phyloP scores from a whole-genome alignment of 2,797 vertebrate species.

The Gymnopithys bicolor region DNA sequence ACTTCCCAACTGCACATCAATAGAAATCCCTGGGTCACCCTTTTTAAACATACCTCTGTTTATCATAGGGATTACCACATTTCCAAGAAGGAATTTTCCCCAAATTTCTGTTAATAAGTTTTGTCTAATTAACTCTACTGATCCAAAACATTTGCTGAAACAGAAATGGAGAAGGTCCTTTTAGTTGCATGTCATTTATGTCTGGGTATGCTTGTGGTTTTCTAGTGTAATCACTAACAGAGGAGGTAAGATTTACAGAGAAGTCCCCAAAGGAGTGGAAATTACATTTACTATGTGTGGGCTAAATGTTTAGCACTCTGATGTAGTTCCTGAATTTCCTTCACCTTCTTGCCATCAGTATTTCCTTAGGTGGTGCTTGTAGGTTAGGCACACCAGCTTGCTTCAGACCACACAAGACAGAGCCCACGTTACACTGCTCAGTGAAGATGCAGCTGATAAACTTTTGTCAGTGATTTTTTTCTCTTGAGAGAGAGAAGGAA shows the following conservation, averaged over 20 bases:
- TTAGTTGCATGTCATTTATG: neutral
- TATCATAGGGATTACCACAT: neutral
- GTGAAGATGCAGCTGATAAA: neutral
- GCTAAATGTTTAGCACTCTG: neutral
- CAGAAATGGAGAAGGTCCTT: neutral
- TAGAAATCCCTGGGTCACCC: neutral
- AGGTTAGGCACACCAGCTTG: neutral
- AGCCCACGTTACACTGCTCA: neutral
- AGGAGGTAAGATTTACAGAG: neutral
- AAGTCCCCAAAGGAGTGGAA: neutral
- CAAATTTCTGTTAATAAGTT: neutral
- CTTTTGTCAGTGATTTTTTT: neutral
- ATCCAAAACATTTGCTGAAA: neutral
- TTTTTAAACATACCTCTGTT: neutral
- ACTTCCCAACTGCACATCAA: neutral
- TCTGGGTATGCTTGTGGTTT: conserved; percentile 9
- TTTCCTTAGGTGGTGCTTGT: neutral
- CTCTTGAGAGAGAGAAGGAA: neutral
- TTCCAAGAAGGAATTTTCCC: neutral
- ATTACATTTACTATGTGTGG: neutral
- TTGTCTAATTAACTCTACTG: neutral
- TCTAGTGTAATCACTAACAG: neutral
- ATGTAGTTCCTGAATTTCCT: neutral
- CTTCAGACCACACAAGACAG: neutral
- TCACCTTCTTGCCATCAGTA: neutral